Conservation (phyloP, 2,113 vertebrate genomes). For the Nanorana parkeri region DNA sequence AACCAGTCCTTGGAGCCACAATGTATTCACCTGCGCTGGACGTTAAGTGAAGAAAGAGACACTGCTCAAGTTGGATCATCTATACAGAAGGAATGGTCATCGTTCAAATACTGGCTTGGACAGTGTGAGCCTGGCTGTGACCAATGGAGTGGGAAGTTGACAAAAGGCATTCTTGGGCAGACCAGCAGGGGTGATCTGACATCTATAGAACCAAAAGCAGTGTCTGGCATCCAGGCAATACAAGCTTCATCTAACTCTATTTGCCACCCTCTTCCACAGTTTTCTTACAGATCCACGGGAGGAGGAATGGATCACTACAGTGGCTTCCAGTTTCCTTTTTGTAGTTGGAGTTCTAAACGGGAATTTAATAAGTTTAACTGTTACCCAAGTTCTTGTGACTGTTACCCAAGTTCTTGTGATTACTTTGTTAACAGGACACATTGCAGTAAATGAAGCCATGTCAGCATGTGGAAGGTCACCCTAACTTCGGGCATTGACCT, state of each 20-base stretch:
- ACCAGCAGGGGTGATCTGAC: neutral
- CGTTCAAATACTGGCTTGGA: neutral
- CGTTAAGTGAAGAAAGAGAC: neutral
- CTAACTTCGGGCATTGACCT: neutral
- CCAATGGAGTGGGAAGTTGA: neutral
- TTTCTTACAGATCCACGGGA: neutral
- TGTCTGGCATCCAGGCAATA: neutral
- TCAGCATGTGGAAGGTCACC: neutral
- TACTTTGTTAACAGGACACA: too few relatives aligned
- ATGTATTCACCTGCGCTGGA: neutral
- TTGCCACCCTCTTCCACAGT: neutral
- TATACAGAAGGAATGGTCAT: neutral
- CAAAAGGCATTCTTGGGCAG: neutral
- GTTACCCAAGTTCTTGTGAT: too few relatives aligned
- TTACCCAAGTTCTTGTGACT: neutral
- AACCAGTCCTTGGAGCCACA: neutral
- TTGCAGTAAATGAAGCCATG: neutral
- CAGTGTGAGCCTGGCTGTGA: neutral
- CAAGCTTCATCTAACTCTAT: neutral
- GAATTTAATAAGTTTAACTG: neutral
- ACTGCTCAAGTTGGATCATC: neutral
- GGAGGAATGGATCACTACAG: neutral
- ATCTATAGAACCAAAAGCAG: too few relatives aligned
- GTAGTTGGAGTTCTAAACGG: too few relatives aligned
- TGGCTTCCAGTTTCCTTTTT: neutral